Percentiles rank a stretch among this genome's conserved stretches.
These are phyloP conservation scores for Agonopterix heracliana DNA, from an alignment of 2,888 invertebrate genomes.

Conservation along the genomic window DNA sequence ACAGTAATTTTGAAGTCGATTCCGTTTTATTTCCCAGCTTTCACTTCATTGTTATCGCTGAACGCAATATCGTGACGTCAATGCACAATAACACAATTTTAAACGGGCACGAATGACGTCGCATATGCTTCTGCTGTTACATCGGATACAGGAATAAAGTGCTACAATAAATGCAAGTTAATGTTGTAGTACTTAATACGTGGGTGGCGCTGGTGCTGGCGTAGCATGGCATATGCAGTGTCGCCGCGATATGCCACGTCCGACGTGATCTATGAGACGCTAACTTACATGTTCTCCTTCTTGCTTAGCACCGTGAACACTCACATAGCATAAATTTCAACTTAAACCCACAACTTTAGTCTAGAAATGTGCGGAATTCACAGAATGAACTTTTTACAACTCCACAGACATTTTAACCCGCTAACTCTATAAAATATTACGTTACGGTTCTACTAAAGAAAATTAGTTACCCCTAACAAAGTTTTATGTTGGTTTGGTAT, in stretches of 20 bases:
- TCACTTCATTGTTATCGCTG: too few relatives aligned
- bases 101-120: too few relatives aligned
- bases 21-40: too few relatives aligned
- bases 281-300: conserved; percentile 55
- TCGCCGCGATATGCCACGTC: conserved; percentile 60
- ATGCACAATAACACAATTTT: too few relatives aligned
- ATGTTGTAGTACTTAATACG: too few relatives aligned
- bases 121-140: too few relatives aligned
- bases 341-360: conserved; percentile 57
- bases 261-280: conserved; percentile 57
- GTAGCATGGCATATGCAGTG: conserved; percentile 43
- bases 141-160: too few relatives aligned
- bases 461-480: conserved; percentile 32
- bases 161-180: too few relatives aligned
- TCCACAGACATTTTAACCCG: conserved; percentile 43
- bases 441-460: conserved; percentile 35
- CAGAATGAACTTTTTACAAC: conserved; percentile 61
- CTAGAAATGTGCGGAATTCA: conserved; percentile 57
- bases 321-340: conserved; percentile 63
- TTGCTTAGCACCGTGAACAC: conserved; percentile 56
- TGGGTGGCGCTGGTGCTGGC: not conserved
- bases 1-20: too few relatives aligned
- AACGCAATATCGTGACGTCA: too few relatives aligned
- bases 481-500: conserved; percentile 34
- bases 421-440: conserved; percentile 60